phyloP scores from a whole-genome alignment of 2,113 vertebrate genomes.

The Lipophrys pholis region DNA sequence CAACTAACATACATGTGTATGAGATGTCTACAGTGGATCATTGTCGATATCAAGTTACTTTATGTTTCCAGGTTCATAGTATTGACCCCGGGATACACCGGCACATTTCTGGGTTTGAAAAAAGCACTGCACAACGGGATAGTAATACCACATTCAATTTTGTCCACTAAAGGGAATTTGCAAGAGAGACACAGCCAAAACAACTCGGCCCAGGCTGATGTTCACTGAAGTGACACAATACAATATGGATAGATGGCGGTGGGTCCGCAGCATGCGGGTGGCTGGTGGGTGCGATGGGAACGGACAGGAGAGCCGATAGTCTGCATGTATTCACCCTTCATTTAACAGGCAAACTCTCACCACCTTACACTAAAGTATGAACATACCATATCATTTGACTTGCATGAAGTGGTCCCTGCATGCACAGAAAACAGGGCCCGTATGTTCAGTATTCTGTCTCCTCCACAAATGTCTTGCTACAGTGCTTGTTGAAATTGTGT shows the following conservation, averaged over 20 bases:
- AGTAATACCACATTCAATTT: slow-evolving; percentile 60
- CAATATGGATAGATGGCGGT: slow-evolving; percentile 52
- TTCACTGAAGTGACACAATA: slow-evolving; percentile 63
- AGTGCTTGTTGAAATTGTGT: slow-evolving; percentile 75
- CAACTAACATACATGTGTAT: too few relatives aligned
- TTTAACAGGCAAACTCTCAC: slow-evolving; percentile 72
- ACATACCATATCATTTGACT: slow-evolving; percentile 67
- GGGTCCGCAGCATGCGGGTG: background rate
- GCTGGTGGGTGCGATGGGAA: slow-evolving; percentile 2
- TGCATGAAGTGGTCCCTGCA: slow-evolving; percentile 70
- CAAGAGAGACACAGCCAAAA: slow-evolving; percentile 55
- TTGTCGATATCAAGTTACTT: too few relatives aligned
- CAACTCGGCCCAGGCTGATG: slow-evolving; percentile 50
- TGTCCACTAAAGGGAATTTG: slow-evolving; percentile 68
- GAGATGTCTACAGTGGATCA: too few relatives aligned
- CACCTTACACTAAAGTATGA: slow-evolving; percentile 64
- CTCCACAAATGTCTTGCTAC: slow-evolving; percentile 73
- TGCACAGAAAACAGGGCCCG: slow-evolving; percentile 47
- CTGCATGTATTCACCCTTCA: slow-evolving; percentile 71
- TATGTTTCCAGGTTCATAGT: background rate
- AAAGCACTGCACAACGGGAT: slow-evolving; percentile 40
- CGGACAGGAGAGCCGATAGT: slow-evolving; percentile 49
- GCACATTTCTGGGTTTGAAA: slow-evolving; percentile 20
- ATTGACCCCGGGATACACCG: slow-evolving; percentile 8
- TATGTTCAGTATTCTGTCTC: slow-evolving; percentile 67